These are phyloP conservation scores for Paraplagusia blochii DNA, from an alignment of 2,113 vertebrate genomes.

Conservation along the genomic window DNA sequence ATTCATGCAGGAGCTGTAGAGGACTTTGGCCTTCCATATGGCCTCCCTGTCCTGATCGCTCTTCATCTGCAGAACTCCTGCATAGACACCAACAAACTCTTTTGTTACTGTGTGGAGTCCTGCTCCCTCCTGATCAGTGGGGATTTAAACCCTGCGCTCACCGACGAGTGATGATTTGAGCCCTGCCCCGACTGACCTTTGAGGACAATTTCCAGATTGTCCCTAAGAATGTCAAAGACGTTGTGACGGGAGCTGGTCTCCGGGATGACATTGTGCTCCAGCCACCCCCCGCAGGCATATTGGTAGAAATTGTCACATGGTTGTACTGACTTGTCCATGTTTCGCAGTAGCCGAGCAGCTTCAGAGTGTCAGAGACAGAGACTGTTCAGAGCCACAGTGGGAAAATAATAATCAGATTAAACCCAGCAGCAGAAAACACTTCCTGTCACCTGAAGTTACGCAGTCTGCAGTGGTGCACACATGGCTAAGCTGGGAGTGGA, in stretches of 20 bases:
- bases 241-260: slow-evolving; percentile 93
- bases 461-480: slow-evolving; percentile 85
- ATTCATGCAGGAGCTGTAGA: slow-evolving; percentile 96
- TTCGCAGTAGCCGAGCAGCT: slow-evolving; percentile 92
- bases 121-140: slow-evolving; percentile 29
- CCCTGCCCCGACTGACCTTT: slow-evolving; percentile 79
- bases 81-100: slow-evolving; percentile 30
- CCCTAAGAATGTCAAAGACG: slow-evolving; percentile 90
- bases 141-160: slow-evolving; percentile 3
- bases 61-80: slow-evolving; percentile 87
- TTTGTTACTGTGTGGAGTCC: background rate
- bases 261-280: slow-evolving; percentile 87
- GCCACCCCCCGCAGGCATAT: slow-evolving; percentile 93
- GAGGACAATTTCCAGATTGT: slow-evolving; percentile 92
- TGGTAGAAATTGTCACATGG: slow-evolving; percentile 95
- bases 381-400: background rate
- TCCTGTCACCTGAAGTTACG: slow-evolving; percentile 84
- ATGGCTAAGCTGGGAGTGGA: slow-evolving; percentile 44
- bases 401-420: background rate
- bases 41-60: slow-evolving; percentile 82
- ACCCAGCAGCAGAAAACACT: background rate
- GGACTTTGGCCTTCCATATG: slow-evolving; percentile 87
- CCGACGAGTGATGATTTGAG: background rate
- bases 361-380: background rate
- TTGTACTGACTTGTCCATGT: slow-evolving; percentile 84